Evolutionary conservation across 2,113 vertebrate species (phyloP).

Genomic region (Amblyopsis rosae): DNA sequence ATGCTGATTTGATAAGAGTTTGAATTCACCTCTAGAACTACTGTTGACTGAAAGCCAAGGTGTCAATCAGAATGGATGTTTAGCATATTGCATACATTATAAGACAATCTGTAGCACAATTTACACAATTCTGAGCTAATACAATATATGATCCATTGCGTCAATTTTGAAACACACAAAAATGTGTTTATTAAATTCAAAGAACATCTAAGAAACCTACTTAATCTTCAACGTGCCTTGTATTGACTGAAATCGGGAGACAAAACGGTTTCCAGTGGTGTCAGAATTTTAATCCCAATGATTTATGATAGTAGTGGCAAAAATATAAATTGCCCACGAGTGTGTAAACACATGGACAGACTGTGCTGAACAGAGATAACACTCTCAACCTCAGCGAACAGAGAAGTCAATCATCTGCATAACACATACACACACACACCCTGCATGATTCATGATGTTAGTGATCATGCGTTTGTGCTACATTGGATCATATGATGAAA

Average conservation of each 20-base stretch:
- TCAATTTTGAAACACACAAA: no score
- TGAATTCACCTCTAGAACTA: background rate
- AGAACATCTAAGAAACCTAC: background rate
- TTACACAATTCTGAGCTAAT: no score
- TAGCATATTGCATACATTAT: no score
- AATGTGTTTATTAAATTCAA: background rate
- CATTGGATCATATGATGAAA: background rate
- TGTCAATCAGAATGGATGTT: no score
- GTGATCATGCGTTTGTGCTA: background rate
- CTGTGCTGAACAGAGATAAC: slow-evolving; percentile 19
- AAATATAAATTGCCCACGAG: slow-evolving; percentile 35
- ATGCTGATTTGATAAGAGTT: background rate
- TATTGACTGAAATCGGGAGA: background rate
- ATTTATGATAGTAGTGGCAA: slow-evolving; percentile 46
- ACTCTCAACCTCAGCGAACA: slow-evolving; percentile 14
- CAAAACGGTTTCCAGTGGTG: slow-evolving; percentile 12
- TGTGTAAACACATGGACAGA: background rate
- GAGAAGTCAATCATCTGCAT: slow-evolving; percentile 12
- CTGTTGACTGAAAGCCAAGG: no score
- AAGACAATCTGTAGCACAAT: no score
- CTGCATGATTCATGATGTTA: background rate
- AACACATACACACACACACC: background rate
- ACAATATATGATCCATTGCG: no score
- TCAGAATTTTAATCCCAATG: slow-evolving; percentile 50
- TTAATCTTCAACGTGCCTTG: background rate